A percentile compares a stretch with the other conserved stretches of the same genome.
These are phyloP conservation scores for Physocephala rufipes DNA, from an alignment of 2,888 invertebrate genomes.

Conservation along the genomic window DNA sequence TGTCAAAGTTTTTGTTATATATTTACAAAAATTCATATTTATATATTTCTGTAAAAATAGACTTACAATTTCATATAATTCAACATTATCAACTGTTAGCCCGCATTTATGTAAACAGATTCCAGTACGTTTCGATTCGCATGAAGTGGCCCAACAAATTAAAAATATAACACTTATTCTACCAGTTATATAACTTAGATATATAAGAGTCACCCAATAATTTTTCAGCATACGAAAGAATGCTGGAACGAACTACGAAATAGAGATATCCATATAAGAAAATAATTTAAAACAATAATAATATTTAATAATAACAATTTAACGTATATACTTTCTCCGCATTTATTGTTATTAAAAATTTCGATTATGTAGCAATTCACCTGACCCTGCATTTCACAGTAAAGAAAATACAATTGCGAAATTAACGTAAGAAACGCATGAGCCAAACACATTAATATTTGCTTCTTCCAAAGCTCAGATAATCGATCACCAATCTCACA, in stretches of 20 bases:
- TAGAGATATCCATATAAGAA: too few species aligned
- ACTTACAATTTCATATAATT: conserved; percentile 63
- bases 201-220: conserved; percentile 57
- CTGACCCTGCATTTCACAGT: conserved; percentile 62
- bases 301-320: conserved; percentile 35
- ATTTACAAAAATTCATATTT: too few species aligned
- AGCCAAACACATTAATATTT: conserved; percentile 64
- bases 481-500: conserved; percentile 64
- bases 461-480: conserved; percentile 65
- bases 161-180: conserved; percentile 65
- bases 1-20: too few species aligned
- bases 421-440: conserved; percentile 65
- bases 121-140: conserved; percentile 64
- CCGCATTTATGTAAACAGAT: conserved; percentile 65
- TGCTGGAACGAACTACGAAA: conserved; percentile 58
- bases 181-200: conserved; percentile 60
- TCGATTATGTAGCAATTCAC: conserved; percentile 41
- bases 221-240: conserved; percentile 64
- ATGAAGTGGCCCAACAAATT: conserved; percentile 64
- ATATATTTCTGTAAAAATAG: not conserved
- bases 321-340: too few species aligned
- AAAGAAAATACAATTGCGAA: conserved; percentile 64
- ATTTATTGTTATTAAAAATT: too few species aligned
- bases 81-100: conserved; percentile 62
- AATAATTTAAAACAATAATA: too few species aligned